Conservation (phyloP, 2,888 invertebrate species). For the Athripsodes cinereus region DNA sequence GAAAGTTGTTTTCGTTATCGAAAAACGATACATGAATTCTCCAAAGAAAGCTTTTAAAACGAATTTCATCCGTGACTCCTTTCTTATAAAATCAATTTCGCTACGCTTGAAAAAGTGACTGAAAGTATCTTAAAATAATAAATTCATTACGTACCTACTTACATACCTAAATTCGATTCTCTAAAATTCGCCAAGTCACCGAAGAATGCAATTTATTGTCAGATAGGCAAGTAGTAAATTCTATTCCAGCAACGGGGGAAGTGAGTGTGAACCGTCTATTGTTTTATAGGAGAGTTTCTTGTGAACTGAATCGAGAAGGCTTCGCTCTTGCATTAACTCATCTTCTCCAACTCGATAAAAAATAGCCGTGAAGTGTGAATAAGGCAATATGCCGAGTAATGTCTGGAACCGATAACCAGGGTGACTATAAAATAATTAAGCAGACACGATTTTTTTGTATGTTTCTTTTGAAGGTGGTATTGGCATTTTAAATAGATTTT, state of each 20-base stretch:
- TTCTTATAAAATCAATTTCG: neutral
- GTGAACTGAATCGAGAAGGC: neutral
- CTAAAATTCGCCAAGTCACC: neutral
- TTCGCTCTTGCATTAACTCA: neutral
- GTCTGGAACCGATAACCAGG: slow-evolving; percentile 11
- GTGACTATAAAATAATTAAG: neutral
- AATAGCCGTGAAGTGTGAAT: slow-evolving; percentile 19
- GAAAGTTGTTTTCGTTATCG: no score
- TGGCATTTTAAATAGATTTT: no score
- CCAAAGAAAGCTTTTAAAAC: no score
- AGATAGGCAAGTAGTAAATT: neutral
- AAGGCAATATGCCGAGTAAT: slow-evolving; percentile 25
- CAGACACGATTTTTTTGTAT: no score
- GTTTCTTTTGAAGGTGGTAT: no score
- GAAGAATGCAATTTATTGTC: slow-evolving; percentile 2
- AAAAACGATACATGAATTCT: no score
- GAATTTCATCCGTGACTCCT: no score
- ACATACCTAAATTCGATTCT: no score
- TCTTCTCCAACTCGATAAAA: slow-evolving; percentile 11
- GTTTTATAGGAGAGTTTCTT: neutral
- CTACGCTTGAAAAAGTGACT: neutral
- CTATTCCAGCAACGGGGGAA: neutral
- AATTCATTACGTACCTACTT: neutral
- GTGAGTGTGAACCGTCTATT: neutral
- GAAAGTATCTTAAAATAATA: neutral